Conservation (phyloP, 1,140 invertebrate species). For the Liolophura sinensis region DNA sequence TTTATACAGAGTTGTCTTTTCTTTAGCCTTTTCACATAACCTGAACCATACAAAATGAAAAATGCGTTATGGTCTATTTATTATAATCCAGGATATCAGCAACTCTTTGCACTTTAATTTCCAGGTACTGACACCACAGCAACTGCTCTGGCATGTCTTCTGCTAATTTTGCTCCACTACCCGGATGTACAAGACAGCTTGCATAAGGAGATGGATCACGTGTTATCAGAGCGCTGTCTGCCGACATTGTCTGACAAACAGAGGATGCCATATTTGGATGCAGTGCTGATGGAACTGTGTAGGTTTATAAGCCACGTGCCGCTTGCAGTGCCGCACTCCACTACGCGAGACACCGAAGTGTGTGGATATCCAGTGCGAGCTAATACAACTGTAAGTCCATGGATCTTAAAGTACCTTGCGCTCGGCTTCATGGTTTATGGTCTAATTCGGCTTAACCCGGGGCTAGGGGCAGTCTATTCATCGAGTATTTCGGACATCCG, state of each 20-base stretch:
- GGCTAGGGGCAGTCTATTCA: too few relatives aligned
- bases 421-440: slow-evolving; percentile 27
- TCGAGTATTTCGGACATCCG: too few relatives aligned
- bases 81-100: too few relatives aligned
- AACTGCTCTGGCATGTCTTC: slow-evolving; percentile 82
- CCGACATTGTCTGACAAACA: slow-evolving; percentile 77
- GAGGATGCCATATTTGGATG: slow-evolving; percentile 44
- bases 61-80: too few relatives aligned
- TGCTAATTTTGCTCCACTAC: slow-evolving; percentile 78
- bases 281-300: slow-evolving; percentile 40
- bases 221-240: slow-evolving; percentile 76
- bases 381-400: slow-evolving; percentile 42
- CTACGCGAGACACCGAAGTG: slow-evolving; percentile 35
- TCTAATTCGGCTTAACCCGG: too few relatives aligned
- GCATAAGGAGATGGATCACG: slow-evolving; percentile 85
- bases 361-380: slow-evolving; percentile 38
- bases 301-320: slow-evolving; percentile 44
- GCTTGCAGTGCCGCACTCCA: slow-evolving; percentile 43
- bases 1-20: too few relatives aligned
- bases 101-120: slow-evolving; percentile 73
- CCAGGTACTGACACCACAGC: slow-evolving; percentile 89
- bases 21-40: too few relatives aligned
- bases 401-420: slow-evolving; percentile 12
- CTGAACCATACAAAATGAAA: too few relatives aligned
- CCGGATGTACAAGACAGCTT: slow-evolving; percentile 76